Base-by-base conservation (phyloP, 1,140 invertebrate genomes). In the Elymnias hypermnestra region DNA sequence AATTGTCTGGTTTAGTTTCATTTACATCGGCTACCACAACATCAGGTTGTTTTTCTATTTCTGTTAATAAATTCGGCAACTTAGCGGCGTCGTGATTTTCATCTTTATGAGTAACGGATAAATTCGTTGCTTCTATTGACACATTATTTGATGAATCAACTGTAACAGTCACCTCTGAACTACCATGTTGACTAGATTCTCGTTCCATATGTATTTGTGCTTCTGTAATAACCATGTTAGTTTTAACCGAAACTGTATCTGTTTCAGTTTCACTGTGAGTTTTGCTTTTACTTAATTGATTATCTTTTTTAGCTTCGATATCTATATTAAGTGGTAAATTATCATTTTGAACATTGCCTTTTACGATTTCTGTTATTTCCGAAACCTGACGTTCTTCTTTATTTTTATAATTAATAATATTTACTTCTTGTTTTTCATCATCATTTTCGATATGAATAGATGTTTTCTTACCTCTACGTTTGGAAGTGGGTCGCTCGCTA, bases 171-270 rank as follows among this genome's bases (percentile, higher is more conserved):
- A 79, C 47, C 57, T 75, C 76, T 14, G 77, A 79, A 59, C 62
- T 82, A 10, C 75, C 75, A 40, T 76, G 74, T 65, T 75, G 69
- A 41, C 55, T 78, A 13, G 72, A 77, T 56, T 78, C 72, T 19
- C 72, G 62, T 57, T 86, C 76, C 76, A 81, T 81, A 51, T 87
- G 85, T 35, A 87, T 83, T 76, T 87, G 83, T 19, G 85, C 86
- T 82, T 87, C 86, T 10, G 86, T 87, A 31, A 85, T 71, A 19
- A 87, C 63, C 68, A 78, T 85, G 44, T 86, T 87, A 10, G 82
- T 81, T 69, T 82, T 81, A 13, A 86, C 64, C 31, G 86, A 87
- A 40, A 81, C 41, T 12, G 83, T 83, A 41, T 87, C 81, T 1
- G 76, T 84, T 68, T 87, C 84, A 38, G 78, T 85, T 69, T 85